Percentiles rank a stretch among this genome's conserved stretches.
phyloP scores from a whole-genome alignment of 1,140 invertebrate genomes.

The Heliconius congener region DNA sequence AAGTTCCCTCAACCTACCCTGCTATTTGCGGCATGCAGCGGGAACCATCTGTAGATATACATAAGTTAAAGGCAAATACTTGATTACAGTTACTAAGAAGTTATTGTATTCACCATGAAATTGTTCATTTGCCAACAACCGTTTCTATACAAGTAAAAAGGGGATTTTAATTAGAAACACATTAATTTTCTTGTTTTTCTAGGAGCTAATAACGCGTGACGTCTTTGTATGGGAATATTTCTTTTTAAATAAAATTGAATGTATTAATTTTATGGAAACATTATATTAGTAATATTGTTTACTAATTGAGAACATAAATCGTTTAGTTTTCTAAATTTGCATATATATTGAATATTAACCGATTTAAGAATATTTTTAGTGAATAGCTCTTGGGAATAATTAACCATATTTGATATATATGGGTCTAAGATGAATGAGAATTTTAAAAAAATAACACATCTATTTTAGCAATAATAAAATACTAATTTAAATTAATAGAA shows the following conservation, averaged over 20 bases:
- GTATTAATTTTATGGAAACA: constrained; percentile 14
- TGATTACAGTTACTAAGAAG: background rate
- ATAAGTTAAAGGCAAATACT: background rate
- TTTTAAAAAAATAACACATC: too few species aligned
- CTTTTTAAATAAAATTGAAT: constrained; percentile 13
- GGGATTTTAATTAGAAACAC: constrained; percentile 3
- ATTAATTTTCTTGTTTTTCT: constrained; percentile 20
- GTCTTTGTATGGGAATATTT: constrained; percentile 21
- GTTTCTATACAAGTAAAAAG: background rate
- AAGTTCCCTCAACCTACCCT: too few species aligned
- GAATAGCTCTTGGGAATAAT: background rate
- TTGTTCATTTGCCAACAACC: constrained; percentile 10
- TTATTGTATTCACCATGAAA: constrained; percentile 2
- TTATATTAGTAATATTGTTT: background rate
- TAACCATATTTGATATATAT: background rate
- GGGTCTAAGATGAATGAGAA: too few species aligned
- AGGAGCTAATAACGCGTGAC: constrained; percentile 11
- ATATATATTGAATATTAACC: background rate
- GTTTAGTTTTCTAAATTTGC: background rate
- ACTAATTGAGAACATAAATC: background rate
- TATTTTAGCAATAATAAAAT: background rate
- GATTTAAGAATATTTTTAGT: background rate
- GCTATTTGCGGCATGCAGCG: too few species aligned
- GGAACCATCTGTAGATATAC: too few species aligned
- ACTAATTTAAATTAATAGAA: too few species aligned